Evolutionary conservation across 2,113 vertebrate genomes (phyloP), one percentile per base, ranked within the genome.

Genomic region (Malurus cyaneus): DNA sequence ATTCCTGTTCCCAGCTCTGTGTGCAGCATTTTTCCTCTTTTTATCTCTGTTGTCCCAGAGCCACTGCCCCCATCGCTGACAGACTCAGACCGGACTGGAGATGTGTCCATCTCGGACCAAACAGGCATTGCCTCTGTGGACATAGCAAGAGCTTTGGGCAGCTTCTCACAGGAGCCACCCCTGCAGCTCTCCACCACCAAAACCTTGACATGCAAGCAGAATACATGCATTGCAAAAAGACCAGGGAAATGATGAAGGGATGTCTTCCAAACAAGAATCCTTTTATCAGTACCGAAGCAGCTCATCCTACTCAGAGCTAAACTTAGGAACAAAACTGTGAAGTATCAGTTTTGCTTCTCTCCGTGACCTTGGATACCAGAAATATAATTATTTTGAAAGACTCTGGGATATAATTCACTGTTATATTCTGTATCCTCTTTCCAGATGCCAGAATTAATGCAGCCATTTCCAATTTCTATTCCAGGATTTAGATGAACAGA

Each of bases 31-130:
- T 61, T 16, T 2, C 21, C 4, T 64, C 24, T 69, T 73, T 60
- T 20, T 34, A 44, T 16, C 4, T 9, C 34, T 20, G 13, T 1
- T 44, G 9, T 41, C 34, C 21, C 49, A 62, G 26, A 59, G 42
- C 15, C 2, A 3, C 8, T 60, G 24, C 34, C 12, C 7, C 47
- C 3, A 1, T 24, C 19, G 1, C 7, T 24, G 32, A 12, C 42
- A 19, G 66, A 14, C 34, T 70, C 1, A 0, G 41, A 25, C 9
- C 20, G 70, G 41, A 41, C 32, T 29, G 46, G 56, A 2, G 3
- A 9, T 1, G 2, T 39, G 16, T 50, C 49, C 17, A 0, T 36
- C 31, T n/a, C 14, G 65, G n/a, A 64, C 15, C 6, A 4, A 6
- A 13, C 19, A 17, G 17, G 15, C 17, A n/a, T 1, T 36, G 29